Conservation (phyloP, 2,113 vertebrate genomes). For the Mastomys coucha region DNA sequence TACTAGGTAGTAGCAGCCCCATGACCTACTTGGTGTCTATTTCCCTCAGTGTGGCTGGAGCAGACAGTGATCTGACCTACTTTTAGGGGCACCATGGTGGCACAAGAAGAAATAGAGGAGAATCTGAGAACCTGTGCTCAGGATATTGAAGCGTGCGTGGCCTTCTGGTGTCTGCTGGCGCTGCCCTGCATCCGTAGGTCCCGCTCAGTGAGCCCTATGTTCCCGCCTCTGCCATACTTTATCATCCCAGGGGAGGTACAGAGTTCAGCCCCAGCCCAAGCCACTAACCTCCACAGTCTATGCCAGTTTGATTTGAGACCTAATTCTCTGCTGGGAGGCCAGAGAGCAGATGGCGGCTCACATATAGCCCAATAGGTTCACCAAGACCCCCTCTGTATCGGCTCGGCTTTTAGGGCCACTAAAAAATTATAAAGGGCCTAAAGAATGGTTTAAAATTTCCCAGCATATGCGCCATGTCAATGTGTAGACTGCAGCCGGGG, state of each 20-base stretch:
- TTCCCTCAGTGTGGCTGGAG: constrained; percentile 39
- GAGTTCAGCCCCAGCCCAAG: background rate
- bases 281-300: background rate
- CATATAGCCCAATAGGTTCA: accelerated
- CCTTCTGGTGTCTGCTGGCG: background rate
- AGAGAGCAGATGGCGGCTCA: background rate
- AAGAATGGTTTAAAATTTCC: background rate
- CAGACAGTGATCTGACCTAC: constrained; percentile 76
- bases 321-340: background rate
- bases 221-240: background rate
- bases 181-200: background rate
- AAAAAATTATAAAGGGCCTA: background rate
- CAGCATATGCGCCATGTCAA: background rate
- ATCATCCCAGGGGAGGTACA: background rate
- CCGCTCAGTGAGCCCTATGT: background rate
- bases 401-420: background rate
- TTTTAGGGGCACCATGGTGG: constrained; percentile 63
- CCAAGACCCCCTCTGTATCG: background rate
- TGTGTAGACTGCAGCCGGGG: background rate
- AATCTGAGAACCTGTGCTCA: constrained; percentile 4
- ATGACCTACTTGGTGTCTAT: constrained; percentile 71
- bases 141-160: background rate
- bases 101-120: constrained; percentile 41
- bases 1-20: background rate
- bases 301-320: background rate